Conservation (phyloP, 2,797 vertebrate genomes). For the Gadopsis bispinosus region DNA sequence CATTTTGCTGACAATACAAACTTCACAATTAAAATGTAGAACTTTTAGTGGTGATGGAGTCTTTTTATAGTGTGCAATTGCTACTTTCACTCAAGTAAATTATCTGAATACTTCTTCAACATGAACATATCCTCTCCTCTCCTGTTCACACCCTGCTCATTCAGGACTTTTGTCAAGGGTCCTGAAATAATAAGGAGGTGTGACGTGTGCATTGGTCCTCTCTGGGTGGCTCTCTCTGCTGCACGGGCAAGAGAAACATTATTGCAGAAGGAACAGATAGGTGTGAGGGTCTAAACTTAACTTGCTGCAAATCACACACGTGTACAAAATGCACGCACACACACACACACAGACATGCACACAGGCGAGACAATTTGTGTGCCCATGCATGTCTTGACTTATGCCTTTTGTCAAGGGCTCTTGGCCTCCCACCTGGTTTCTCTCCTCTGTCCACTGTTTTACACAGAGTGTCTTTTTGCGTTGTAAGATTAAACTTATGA, state of each 20-base stretch:
- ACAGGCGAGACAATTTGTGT: conserved; percentile 52
- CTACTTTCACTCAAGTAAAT: neutral
- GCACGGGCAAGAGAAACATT: conserved; percentile 38
- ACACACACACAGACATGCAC: conserved; percentile 29
- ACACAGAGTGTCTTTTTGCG: conserved; percentile 45
- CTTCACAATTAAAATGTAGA: neutral
- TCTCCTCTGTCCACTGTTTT: conserved; percentile 48
- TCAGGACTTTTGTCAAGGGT: conserved; percentile 49
- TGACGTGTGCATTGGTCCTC: conserved; percentile 56
- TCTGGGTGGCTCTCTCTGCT: conserved; percentile 53
- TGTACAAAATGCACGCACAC: conserved; percentile 27
- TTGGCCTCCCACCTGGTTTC: conserved; percentile 69
- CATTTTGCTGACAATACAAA: neutral
- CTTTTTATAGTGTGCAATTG: neutral
- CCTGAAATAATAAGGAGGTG: conserved; percentile 75
- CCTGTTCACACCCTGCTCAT: conserved; percentile 29
- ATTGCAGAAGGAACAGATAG: conserved; percentile 68
- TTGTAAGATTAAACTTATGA: conserved; percentile 66
- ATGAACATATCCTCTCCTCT: neutral
- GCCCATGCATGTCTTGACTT: conserved; percentile 66
- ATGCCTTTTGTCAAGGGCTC: conserved; percentile 66
- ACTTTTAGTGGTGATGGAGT: neutral
- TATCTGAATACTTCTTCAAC: neutral
- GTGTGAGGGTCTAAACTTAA: conserved; percentile 78
- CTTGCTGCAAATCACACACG: conserved; percentile 72